A percentile compares a stretch with the other conserved stretches of the same genome.
Conservation (phyloP, 2,797 vertebrate species). For the Acipenser transmontanus region DNA sequence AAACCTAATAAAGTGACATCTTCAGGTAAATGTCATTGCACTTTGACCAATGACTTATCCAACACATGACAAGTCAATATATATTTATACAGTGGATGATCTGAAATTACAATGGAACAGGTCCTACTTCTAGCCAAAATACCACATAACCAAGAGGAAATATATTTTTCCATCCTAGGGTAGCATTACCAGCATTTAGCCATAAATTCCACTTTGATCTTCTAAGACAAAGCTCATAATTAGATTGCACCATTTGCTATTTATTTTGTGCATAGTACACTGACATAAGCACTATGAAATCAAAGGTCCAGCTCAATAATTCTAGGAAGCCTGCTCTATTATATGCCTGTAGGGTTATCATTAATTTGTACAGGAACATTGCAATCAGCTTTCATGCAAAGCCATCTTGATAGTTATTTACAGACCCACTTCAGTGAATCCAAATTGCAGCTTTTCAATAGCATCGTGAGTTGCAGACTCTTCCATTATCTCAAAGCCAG, state of each 20-base stretch:
- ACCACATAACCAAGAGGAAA: no score
- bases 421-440: slow-evolving; percentile 11
- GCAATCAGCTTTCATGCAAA: slow-evolving; percentile 14
- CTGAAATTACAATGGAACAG: no score
- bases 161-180: no score
- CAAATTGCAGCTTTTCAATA: slow-evolving; percentile 7
- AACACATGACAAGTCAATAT: slow-evolving; percentile 6
- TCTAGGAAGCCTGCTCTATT: slow-evolving; percentile 20
- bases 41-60: neutral
- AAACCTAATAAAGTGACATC: slow-evolving; percentile 5
- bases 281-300: slow-evolving; percentile 3
- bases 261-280: slow-evolving; percentile 17
- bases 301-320: slow-evolving; percentile 22
- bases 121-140: no score
- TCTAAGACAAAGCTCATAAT: slow-evolving; percentile 23
- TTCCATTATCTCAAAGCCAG: neutral
- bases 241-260: slow-evolving; percentile 20
- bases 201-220: slow-evolving; percentile 12
- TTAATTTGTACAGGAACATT: slow-evolving; percentile 30
- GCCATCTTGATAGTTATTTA: slow-evolving; percentile 18
- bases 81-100: no score
- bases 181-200: no score
- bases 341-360: slow-evolving; percentile 35
- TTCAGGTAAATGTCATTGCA: no score
- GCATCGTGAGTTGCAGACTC: neutral